phyloP scores from a whole-genome alignment of 2,888 invertebrate species.

The Aethes cnicana region DNA sequence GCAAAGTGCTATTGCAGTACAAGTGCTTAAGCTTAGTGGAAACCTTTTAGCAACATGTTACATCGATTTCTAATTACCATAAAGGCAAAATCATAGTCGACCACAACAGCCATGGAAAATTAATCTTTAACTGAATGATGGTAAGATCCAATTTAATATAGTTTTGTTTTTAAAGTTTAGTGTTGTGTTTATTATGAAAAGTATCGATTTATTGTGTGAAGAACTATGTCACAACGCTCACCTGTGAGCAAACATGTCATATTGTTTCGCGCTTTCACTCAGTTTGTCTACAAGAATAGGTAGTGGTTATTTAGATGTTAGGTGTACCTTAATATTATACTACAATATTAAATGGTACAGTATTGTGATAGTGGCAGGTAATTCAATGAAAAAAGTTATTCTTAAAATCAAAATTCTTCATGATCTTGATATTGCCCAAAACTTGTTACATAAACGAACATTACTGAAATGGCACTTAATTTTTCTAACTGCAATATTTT shows the following conservation, averaged over 20 bases:
- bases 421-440: too few species aligned
- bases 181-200: slow-evolving; percentile 21
- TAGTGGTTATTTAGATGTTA: background rate
- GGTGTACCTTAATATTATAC: background rate
- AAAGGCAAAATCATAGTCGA: slow-evolving; percentile 5
- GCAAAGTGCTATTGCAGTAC: too few species aligned
- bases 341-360: too few species aligned
- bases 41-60: slow-evolving; percentile 2
- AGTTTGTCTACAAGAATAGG: slow-evolving; percentile 2
- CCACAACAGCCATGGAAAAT: background rate
- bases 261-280: slow-evolving; percentile 36
- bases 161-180: background rate
- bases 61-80: slow-evolving; percentile 29
- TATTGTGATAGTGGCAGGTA: too few species aligned
- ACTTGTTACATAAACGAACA: too few species aligned
- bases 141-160: background rate
- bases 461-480: too few species aligned
- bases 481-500: too few species aligned
- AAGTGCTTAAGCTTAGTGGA: too few species aligned
- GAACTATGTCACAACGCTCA: slow-evolving; percentile 36
- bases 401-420: too few species aligned
- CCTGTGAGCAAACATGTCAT: slow-evolving; percentile 34
- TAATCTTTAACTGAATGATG: background rate
- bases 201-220: slow-evolving; percentile 28
- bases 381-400: too few species aligned